phyloP scores from a whole-genome alignment of 2,888 invertebrate species.

The Melieria omissa region DNA sequence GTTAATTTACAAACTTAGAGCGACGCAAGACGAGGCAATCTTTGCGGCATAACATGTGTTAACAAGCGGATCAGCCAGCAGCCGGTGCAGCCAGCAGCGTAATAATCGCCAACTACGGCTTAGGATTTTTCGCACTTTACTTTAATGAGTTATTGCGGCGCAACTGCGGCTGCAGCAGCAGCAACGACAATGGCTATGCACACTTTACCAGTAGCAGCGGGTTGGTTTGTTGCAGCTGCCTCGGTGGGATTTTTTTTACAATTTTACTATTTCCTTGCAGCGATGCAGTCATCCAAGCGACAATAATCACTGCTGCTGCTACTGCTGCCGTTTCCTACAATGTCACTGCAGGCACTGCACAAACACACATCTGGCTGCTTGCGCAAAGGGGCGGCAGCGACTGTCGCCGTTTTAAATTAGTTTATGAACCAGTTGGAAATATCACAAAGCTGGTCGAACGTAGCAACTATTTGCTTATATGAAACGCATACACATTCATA shows the following conservation, averaged over 20 bases:
- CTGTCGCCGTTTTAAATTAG: background rate
- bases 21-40: background rate
- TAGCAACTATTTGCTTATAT: no score
- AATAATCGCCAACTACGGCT: conserved; percentile 1
- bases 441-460: background rate
- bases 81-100: background rate
- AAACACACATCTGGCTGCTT: no score
- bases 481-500: background rate
- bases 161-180: background rate
- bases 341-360: no score
- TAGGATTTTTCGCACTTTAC: conserved; percentile 27
- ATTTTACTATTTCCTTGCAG: background rate
- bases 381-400: no score
- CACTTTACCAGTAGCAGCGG: background rate
- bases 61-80: conserved; percentile 24
- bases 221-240: background rate
- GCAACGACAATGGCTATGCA: conserved; percentile 7
- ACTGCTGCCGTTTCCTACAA: background rate
- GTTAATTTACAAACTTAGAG: conserved; percentile 37
- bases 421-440: background rate
- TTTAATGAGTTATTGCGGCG: conserved; percentile 27
- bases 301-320: background rate
- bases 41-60: conserved; percentile 39
- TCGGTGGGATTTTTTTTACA: background rate
- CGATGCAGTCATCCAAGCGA: conserved; percentile 2